Conservation (phyloP, 2,888 invertebrate species). For the Catotricha subobsoleta region DNA sequence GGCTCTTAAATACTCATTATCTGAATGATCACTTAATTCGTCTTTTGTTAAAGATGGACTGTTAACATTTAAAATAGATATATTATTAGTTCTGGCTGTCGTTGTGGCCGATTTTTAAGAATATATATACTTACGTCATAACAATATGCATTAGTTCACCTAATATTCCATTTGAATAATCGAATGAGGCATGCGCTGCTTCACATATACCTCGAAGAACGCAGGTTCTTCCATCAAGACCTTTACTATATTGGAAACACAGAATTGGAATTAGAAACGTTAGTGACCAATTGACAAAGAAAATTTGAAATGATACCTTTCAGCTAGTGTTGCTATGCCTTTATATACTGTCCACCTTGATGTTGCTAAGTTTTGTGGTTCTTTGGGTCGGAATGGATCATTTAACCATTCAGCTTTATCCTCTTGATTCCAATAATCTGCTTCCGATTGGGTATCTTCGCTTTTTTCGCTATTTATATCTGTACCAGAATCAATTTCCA, state of each 20-base stretch:
- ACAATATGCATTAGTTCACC: conserved; percentile 58
- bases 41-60: conserved; percentile 57
- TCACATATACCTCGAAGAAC: conserved; percentile 60
- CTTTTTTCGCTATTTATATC: background rate
- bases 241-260: conserved; percentile 32
- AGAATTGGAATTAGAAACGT: conserved; percentile 1
- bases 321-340: conserved; percentile 38
- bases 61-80: conserved; percentile 17
- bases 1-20: conserved; percentile 56
- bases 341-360: conserved; percentile 49
- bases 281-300: background rate
- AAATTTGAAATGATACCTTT: conserved; percentile 30
- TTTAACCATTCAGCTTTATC: background rate
- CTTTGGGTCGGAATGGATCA: background rate
- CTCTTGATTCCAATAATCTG: background rate
- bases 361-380: conserved; percentile 20
- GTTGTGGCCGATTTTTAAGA: background rate
- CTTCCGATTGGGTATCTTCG: conserved; percentile 1
- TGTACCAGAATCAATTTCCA: background rate
- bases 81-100: background rate
- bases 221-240: conserved; percentile 48
- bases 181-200: conserved; percentile 47
- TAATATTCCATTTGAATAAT: conserved; percentile 49
- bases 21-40: conserved; percentile 39
- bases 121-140: conserved; percentile 23